Base-by-base conservation (phyloP, 2,888 invertebrate species). In the Argyresthia goedartella region DNA sequence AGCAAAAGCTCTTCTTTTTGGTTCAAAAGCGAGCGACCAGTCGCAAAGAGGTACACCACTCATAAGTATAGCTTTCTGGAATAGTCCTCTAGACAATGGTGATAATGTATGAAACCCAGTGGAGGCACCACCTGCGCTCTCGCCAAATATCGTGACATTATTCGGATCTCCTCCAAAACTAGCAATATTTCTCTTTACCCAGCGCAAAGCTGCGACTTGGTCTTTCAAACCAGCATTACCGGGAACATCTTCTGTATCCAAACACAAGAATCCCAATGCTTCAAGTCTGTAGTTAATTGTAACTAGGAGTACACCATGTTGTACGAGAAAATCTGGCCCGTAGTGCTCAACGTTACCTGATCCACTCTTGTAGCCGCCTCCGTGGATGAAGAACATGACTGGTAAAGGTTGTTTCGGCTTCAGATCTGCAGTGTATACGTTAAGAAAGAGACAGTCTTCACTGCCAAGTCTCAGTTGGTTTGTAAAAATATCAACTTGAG, bases 201-300 rank as follows among this genome's bases (percentile, higher is more conserved):
- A 55, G 43, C 48, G 50, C 11, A 55, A 46, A 8, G 55, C 53
- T 35, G 48, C 50, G 16, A 55, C 53, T 53, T 55, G 53, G 44
- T 55, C 55, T 36, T 85, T 85, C 6, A 86, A 59, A 0, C 82
- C 85, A 56, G 81, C 80, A 63, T 89, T 89, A 14, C 89, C 89
- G 0, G 87, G 87, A 3, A 82, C 82, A 56, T 76, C 81, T 13
- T 58, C 56, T 33, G 48, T 60, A 13, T 72, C 73, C 0, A 89
- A 76, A 33, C 88, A 88, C 1, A 90, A 66, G 57, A 90, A 90
- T 1, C 89, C 89, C 3, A 89, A 59, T 0, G 82, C 77, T 1
- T 87, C 89, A 2, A 81, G 60, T 56, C 89, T 73, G 57, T 89
- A 89, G 61, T 89, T 89, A 1, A 89, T 63, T 0, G 90, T 89